Conservation (phyloP, 2,888 invertebrate genomes). For the Yponomeuta cagnagella region DNA sequence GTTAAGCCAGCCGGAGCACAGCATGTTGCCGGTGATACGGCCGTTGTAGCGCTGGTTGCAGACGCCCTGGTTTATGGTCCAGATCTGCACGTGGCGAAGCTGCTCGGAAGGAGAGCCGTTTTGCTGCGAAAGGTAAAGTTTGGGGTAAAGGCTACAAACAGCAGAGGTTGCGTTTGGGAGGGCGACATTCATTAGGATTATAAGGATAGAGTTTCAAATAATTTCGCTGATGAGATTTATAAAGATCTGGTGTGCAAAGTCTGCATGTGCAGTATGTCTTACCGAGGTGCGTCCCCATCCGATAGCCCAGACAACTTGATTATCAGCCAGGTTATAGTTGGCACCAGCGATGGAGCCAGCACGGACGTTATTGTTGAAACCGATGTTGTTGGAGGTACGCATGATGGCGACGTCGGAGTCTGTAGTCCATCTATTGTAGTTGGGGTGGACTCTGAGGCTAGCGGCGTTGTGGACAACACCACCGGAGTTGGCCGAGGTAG, state of each 20-base stretch:
- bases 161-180: neutral
- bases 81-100: slow-evolving; percentile 19
- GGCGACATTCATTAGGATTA: neutral
- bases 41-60: slow-evolving; percentile 17
- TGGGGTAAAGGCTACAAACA: neutral
- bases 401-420: slow-evolving; percentile 50
- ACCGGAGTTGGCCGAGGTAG: slow-evolving; percentile 35
- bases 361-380: slow-evolving; percentile 26
- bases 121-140: slow-evolving; percentile 11
- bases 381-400: slow-evolving; percentile 29
- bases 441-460: slow-evolving; percentile 35
- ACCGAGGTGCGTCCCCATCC: slow-evolving; percentile 54
- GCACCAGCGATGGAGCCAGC: slow-evolving; percentile 35
- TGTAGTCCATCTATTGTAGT: slow-evolving; percentile 31
- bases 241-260: too few species aligned
- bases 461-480: slow-evolving; percentile 29
- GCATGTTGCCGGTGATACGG: slow-evolving; percentile 17
- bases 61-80: slow-evolving; percentile 18
- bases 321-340: slow-evolving; percentile 36
- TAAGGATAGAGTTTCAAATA: neutral
- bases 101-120: slow-evolving; percentile 17
- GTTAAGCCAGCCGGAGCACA: slow-evolving; percentile 20
- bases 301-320: slow-evolving; percentile 45
- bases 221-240: neutral
- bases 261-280: too few species aligned